Base-by-base conservation (phyloP, 2,113 vertebrate species). In the Gadus chalcogrammus region DNA sequence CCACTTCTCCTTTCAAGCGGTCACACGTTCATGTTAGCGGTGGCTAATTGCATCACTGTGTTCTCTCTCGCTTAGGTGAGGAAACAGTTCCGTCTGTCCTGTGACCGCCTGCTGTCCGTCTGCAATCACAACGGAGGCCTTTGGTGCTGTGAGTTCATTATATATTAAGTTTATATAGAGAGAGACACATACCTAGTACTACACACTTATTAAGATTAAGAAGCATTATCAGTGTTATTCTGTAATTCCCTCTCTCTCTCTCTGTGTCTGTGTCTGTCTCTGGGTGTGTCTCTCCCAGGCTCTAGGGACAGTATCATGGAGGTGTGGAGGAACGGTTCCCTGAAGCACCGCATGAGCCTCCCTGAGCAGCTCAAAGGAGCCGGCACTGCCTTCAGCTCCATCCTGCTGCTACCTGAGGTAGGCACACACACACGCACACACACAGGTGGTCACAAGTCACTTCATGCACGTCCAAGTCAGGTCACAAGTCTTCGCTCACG, bases 131-230 rank as follows among this genome's bases (percentile, higher is more conserved):
- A 76, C 0, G 81, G 86, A 28, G 82, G 72, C 0, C 91, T 99
- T 59, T 98, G 96, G 95, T 98, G 95, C 90, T 96, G 97, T 99
- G 84, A 93, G 97, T 96, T 27, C 53, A 27, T 1, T 20, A 48
- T 3, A 20, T 20, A 20, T 20, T 20, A 20, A 20, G 20, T 20
- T 20, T 27, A 58, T n/a, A n/a, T n/a, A n/a, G n/a, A n/a, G n/a
- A n/a, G n/a, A n/a, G n/a, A n/a, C n/a, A n/a, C n/a, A n/a, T 52
- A 52, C 59, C 22, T 35, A n/a, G n/a, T n/a, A 48, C 69, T 48
- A 56, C 69, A 64, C 31, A n/a, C 31, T 48, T 61, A 61, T 12
- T 12, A 22, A 12, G 17, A 58, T 58, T 13, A 0, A 56, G 55
- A 15, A 16, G 9, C n/a, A 58, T 58, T 58, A 58, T 58, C n/a